A percentile compares a stretch with the other conserved stretches of the same genome.
Conservation (phyloP, 2,888 invertebrate genomes). For the Agelastica alni region DNA sequence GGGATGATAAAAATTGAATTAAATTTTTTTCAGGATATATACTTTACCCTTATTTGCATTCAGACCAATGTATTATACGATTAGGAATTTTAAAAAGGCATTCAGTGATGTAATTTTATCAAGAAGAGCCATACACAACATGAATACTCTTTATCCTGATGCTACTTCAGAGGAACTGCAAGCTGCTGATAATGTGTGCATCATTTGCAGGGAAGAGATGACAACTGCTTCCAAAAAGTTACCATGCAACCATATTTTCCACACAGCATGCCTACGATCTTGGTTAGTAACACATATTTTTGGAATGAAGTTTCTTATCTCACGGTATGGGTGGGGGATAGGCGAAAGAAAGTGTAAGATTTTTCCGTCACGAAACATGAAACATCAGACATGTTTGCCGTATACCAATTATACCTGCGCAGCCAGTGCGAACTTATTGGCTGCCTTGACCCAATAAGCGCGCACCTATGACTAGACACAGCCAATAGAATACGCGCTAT, state of each 20-base stretch:
- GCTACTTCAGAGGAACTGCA: constrained; percentile 90
- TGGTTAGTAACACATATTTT: no score
- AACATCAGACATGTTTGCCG: no score
- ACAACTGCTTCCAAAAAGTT: constrained; percentile 86
- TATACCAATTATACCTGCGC: no score
- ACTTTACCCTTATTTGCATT: constrained; percentile 98
- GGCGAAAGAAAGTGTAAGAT: no score
- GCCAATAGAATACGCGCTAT: no score
- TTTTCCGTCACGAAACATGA: no score
- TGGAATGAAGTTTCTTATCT: no score
- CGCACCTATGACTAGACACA: no score
- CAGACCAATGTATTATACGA: constrained; percentile 98
- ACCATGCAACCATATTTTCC: constrained; percentile 99
- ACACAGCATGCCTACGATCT: constrained; percentile 93
- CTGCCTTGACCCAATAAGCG: no score
- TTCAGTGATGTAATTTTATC: constrained; percentile 97
- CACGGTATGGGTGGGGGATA: no score
- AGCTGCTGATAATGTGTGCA: constrained; percentile 96
- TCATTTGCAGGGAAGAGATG: constrained; percentile 90
- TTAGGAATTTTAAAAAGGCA: constrained; percentile 97
- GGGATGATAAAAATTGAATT: no score
- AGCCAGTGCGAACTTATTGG: no score
- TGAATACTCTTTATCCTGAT: constrained; percentile 97
- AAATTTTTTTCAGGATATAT: constrained; percentile 71
- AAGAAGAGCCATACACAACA: constrained; percentile 93